These are phyloP conservation scores for Macropus fuliginosus DNA, from an alignment of 2,797 vertebrate genomes.

Conservation along the genomic window DNA sequence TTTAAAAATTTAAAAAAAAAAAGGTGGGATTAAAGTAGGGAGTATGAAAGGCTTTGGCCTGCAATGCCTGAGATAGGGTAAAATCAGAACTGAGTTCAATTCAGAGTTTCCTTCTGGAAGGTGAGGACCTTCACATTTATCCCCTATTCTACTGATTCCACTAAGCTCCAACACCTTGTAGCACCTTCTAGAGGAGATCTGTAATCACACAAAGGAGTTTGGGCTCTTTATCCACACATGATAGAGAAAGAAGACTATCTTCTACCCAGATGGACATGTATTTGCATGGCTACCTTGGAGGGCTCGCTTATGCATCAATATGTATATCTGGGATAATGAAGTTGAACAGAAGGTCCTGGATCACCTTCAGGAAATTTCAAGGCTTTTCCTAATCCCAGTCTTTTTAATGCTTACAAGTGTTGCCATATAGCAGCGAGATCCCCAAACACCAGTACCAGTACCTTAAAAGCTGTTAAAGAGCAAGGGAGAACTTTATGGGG, in stretches of 20 bases:
- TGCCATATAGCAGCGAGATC: background rate
- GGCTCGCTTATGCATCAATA: background rate
- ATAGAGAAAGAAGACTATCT: background rate
- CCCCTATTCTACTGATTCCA: too few species aligned
- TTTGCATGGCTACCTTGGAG: background rate
- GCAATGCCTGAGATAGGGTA: background rate
- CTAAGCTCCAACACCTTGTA: background rate
- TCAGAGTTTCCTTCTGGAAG: background rate
- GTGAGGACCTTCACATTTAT: too few species aligned
- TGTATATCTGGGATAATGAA: background rate
- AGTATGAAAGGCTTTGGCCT: background rate
- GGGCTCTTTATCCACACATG: background rate
- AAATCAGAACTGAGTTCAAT: too few species aligned
- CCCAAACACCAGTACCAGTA: background rate
- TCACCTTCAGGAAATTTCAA: background rate
- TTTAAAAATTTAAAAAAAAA: too few species aligned
- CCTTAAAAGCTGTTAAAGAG: too few species aligned
- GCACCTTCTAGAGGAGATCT: background rate
- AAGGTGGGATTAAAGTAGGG: too few species aligned
- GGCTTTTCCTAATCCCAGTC: background rate
- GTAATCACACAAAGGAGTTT: background rate
- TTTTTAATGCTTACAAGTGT: too few species aligned
- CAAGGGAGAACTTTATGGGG: too few species aligned
- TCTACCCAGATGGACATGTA: background rate
- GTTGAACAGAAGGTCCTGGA: too few species aligned